Conservation (phyloP, 1,140 invertebrate genomes). For the Marisa cornuarietis region DNA sequence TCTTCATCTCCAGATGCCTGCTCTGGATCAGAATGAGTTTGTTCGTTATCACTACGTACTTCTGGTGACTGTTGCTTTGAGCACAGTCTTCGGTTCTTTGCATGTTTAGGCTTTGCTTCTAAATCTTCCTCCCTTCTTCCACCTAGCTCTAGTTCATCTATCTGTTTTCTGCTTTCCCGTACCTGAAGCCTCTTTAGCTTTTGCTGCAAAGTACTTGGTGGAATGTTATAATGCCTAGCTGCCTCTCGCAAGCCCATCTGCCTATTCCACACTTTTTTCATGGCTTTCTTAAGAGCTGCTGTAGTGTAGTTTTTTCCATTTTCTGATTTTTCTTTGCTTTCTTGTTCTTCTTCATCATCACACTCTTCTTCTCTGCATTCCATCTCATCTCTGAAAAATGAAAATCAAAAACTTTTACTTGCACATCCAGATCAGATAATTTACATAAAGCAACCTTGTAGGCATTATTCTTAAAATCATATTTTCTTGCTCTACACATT, state of each 20-base stretch:
- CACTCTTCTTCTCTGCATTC: no score
- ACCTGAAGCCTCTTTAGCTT: constrained; percentile 14
- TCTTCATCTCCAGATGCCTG: not conserved
- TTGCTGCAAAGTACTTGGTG: constrained; percentile 16
- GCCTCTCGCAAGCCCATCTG: constrained; percentile 19
- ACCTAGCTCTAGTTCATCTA: not conserved
- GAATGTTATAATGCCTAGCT: constrained; percentile 6
- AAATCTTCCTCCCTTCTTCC: not conserved
- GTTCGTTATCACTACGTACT: no score
- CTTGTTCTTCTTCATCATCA: no score
- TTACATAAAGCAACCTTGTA: no score
- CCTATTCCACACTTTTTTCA: constrained; percentile 20
- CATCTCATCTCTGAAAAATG: no score
- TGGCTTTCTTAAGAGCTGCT: constrained; percentile 3
- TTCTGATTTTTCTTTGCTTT: not conserved
- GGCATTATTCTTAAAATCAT: no score
- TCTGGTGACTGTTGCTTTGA: no score
- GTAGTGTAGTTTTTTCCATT: constrained; percentile 13
- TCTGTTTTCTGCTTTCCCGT: not conserved
- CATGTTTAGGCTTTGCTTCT: not conserved
- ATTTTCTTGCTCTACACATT: no score
- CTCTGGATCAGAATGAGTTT: no score
- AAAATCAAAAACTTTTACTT: no score
- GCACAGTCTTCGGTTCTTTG: not conserved
- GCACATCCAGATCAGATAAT: no score